phyloP scores from a whole-genome alignment of 2,797 vertebrate genomes.

The Geotrypetes seraphini region DNA sequence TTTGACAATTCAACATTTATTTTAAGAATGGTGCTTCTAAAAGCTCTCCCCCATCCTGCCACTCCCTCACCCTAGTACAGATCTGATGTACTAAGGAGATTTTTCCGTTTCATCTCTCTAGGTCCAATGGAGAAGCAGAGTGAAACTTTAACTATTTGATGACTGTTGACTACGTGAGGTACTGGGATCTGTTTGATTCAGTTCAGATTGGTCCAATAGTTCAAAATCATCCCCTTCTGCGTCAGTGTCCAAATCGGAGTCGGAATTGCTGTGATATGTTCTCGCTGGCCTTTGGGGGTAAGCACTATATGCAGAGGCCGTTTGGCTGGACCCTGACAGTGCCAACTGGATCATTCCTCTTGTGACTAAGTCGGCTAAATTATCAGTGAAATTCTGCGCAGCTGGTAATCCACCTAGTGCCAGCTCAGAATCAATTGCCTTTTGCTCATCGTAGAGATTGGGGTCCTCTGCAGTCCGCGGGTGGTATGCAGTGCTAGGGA shows the following conservation, averaged over 20 bases:
- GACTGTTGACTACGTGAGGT: slow-evolving; percentile 54
- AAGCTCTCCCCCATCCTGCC: too few species aligned
- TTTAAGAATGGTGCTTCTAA: too few species aligned
- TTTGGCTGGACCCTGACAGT: slow-evolving; percentile 62
- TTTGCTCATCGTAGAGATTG: slow-evolving; percentile 69
- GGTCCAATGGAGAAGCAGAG: too few species aligned
- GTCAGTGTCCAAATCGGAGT: slow-evolving; percentile 84
- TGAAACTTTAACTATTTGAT: too few species aligned
- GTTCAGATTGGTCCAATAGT: slow-evolving; percentile 92
- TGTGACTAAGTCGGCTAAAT: slow-evolving; percentile 76
- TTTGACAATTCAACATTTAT: too few species aligned
- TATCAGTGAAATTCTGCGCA: slow-evolving; percentile 58
- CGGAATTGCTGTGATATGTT: slow-evolving; percentile 69
- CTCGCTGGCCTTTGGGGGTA: slow-evolving; percentile 50
- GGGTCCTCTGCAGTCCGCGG: slow-evolving; percentile 41
- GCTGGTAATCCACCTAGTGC: slow-evolving; percentile 52
- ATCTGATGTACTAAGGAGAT: too few species aligned
- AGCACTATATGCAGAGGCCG: slow-evolving; percentile 35
- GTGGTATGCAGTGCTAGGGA: slow-evolving; percentile 67
- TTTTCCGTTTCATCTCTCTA: too few species aligned
- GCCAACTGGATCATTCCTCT: slow-evolving; percentile 87
- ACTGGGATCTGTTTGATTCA: slow-evolving; percentile 85
- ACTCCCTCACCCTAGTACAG: too few species aligned
- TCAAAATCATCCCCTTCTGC: slow-evolving; percentile 92
- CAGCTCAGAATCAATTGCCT: slow-evolving; percentile 58